Evolutionary conservation across 2,888 invertebrate genomes (phyloP), one percentile per base, ranked within the genome.

Genomic region (Lepeophtheirus nordmannii): DNA sequence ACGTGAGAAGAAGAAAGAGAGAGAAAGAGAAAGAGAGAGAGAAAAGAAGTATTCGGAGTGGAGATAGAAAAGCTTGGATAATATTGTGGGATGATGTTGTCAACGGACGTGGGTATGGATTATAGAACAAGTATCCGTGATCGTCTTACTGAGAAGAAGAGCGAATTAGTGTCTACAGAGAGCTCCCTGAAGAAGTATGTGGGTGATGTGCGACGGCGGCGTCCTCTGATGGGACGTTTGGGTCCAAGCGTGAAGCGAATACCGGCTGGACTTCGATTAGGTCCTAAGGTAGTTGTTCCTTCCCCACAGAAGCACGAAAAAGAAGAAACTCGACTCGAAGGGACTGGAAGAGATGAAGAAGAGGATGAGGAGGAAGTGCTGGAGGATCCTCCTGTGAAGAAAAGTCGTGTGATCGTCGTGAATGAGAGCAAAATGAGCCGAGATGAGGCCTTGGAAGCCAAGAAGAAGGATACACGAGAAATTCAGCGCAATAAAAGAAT

Each of bases 401-500:
- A 46, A 8, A 46, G 53, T 17, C 53, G 53, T 17, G 53, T 46
- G n/a, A 46, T 46, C 8, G 53, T 46, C 5, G 53, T 46, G n/a
- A 46, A 17, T 8, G 53, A 46, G 14, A 14, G n/a, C 8, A n/a
- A 14, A 14, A 17, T 17, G 53, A 46, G n/a, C 53, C 53, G 53
- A 46, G 17, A 46, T 46, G 53, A 46, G 14, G 53, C 53, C 8
- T 46, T 46, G 8, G n/a, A 46, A 46, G 17, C 53, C 53, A 46
- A n/a, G n/a, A 46, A 46, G 17, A 46, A 46, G 17, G 53, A 46
- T 17, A 17, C 53, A 2, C 17, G n/a, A 46, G 53, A 46, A 17
- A 17, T 8, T 8, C 53, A 46, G 17, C 46, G 96, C 70, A 97
- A 97, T 77, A 82, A 87, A 69, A 82, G 97, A 67, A 96, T 98